Base-by-base conservation (phyloP, 2,888 invertebrate genomes). In the Leptinotarsa juncta region DNA sequence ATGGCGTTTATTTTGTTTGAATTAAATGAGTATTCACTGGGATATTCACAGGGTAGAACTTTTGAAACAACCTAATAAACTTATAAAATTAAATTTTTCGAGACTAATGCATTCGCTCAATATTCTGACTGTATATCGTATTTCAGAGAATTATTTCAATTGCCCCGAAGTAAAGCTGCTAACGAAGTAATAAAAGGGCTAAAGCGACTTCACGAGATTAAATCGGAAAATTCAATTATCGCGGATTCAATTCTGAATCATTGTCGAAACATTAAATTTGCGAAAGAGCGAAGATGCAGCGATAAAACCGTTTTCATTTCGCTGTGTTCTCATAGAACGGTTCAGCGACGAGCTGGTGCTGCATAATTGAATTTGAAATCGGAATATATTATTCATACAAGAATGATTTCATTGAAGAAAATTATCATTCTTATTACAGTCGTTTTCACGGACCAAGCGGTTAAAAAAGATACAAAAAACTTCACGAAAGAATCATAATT, bases 171-270 rank as follows among this genome's bases (percentile, higher is more conserved):
- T n/a, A 62, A 62, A 62, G 62, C n/a, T 7, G 32, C 26, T 42
- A 32, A 62, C 4, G 42, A 62, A 26, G 32, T 62, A 62, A 62
- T 62, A 18, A 62, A 42, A 62, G 20, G 42, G 32, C 62, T n/a
- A 42, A 62, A 32, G 18, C 62, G 62, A 62, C 62, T 62, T 12
- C n/a, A 32, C 42, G n/a, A 62, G 62, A 62, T 62, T 62, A 32
- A 62, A 62, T 62, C 62, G 62, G 62, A 32, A 62, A 62, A 62
- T 62, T 62, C 62, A 62, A 62, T 62, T 62, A 62, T 62, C 62
- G 62, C 62, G 32, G 32, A 62, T 62, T 62, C 62, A 62, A n/a
- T 62, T 42, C 16, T 32, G 42, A 62, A 62, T 62, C 62, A 62
- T 62, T 62, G 62, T 62, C 62, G 62, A 62, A 26, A 62, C 62